Evolutionary conservation across 2,113 vertebrate species (phyloP), one percentile per base, ranked within the genome.

Genomic region (Heterochromis multidens): DNA sequence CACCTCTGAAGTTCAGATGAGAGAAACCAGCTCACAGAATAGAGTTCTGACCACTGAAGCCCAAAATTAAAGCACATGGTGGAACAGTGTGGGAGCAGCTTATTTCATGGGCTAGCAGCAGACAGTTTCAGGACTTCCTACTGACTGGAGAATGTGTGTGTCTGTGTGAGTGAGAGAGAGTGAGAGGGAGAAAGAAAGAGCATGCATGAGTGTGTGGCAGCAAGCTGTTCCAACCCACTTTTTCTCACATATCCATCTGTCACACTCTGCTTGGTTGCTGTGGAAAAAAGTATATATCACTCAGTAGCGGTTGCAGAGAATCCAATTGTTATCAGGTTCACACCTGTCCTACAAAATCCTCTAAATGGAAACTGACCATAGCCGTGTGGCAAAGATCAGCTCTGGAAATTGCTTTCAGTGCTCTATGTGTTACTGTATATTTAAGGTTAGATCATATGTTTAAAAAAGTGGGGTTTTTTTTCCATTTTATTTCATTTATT

Each of bases 61-160:
- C 88, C 91, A 90, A 93, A 94, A 95, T 94, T 91, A 92, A 94
- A 94, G 93, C 89, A 92, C 90, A 91, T 86, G 83, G 89, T 92
- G 91, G 90, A 93, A 93, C 92, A 86, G 86, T 91, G 91, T 88
- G 93, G 86, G 91, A 92, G 88, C 88, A 92, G 91, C 90, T 93
- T 93, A 95, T 94, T 94, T 95, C 93, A 95, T 94, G 93, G 94
- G 80, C 93, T 90, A 83, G 89, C 88, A 89, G 89, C 89, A 91
- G 89, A 94, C 88, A 92, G 85, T 90, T 89, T 89, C 87, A 87
- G 80, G 90, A 91, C 90, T 92, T 95, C 91, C 91, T 90, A 80
- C 86, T 5, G 65, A 87, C 89, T 90, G 74, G 77, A 87, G 78
- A 86, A 67, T 70, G 82, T 65, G 79, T 81, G 86, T 77, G 78